Conservation (phyloP, 2,113 vertebrate genomes). For the Phaethon lepturus region DNA sequence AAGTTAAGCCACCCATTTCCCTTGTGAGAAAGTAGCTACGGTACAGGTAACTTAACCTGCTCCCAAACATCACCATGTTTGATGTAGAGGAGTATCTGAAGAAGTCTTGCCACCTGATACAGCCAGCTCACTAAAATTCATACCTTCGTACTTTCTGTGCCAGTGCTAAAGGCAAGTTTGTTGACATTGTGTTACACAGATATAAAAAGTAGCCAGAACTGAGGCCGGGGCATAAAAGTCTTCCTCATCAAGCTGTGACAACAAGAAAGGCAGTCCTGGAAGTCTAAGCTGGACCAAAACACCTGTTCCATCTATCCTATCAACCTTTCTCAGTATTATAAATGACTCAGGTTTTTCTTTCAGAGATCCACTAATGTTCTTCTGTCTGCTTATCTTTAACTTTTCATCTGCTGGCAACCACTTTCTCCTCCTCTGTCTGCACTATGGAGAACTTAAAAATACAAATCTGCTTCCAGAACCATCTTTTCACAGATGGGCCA, state of each 20-base stretch:
- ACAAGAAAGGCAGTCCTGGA: neutral
- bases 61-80: neutral
- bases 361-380: neutral
- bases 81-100: neutral
- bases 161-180: neutral
- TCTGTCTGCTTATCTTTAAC: neutral
- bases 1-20: neutral
- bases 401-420: neutral
- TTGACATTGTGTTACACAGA: neutral
- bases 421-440: neutral
- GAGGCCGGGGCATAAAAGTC: neutral
- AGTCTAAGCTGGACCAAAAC: neutral
- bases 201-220: neutral
- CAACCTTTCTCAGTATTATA: neutral
- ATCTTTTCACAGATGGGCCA: conserved; percentile 15
- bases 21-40: neutral
- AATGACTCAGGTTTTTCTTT: neutral
- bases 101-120: neutral
- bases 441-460: neutral
- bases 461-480: neutral
- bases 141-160: neutral
- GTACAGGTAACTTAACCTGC: neutral
- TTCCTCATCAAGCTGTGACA: neutral
- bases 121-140: neutral
- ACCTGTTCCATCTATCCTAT: neutral